These are phyloP conservation scores for Onychomys torridus DNA, from an alignment of 2,797 vertebrate species.

Conservation along the genomic window DNA sequence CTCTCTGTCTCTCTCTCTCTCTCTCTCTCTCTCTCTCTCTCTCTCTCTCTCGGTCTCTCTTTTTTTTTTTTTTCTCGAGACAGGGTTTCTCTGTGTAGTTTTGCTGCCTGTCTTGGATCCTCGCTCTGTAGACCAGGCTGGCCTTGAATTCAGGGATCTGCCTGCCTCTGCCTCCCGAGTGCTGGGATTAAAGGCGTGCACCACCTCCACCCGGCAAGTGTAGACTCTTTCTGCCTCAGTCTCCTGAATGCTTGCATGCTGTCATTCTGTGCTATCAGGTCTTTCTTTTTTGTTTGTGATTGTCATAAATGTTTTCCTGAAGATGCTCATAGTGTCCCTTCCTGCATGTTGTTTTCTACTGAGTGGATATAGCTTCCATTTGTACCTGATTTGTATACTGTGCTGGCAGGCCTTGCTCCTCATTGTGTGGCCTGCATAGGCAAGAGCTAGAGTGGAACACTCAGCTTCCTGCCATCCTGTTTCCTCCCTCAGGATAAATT, in stretches of 20 bases:
- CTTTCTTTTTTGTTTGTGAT: background rate
- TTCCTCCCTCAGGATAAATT: background rate
- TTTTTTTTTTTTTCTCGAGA: background rate
- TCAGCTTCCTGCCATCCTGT: rapidly evolving
- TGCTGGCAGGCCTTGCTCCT: background rate
- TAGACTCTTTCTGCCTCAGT: too few species aligned
- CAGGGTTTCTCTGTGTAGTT: background rate
- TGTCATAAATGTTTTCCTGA: background rate
- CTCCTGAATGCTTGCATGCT: background rate
- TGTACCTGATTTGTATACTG: background rate
- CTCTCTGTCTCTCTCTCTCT: too few species aligned
- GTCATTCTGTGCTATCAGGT: background rate
- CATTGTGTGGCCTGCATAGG: background rate
- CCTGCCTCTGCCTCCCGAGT: too few species aligned
- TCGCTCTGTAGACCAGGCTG: background rate
- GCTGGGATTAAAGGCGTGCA: too few species aligned
- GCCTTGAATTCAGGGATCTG: background rate
- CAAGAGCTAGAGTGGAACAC: background rate
- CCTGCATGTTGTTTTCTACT: background rate
- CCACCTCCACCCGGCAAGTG: too few species aligned
- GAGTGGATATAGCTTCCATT: background rate
- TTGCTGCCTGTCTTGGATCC: too few species aligned
- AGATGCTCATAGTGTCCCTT: background rate
- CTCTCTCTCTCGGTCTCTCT: too few species aligned
- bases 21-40: background rate